These are phyloP conservation scores for Spatulosminthurus flaviceps DNA, from an alignment of 2,888 invertebrate genomes.

Conservation along the genomic window DNA sequence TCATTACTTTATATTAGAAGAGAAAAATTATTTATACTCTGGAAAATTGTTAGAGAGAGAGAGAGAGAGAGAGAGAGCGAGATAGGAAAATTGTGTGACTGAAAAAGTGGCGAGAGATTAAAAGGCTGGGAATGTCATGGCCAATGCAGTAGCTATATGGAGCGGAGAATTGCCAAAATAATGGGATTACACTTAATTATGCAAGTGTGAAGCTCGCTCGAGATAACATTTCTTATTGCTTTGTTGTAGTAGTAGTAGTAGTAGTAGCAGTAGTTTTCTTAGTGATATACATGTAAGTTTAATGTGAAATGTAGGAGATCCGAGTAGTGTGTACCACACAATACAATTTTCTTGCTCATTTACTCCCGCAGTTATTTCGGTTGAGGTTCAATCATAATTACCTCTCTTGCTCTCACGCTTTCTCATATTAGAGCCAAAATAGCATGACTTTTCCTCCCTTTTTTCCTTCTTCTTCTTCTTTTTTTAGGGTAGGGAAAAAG, in stretches of 20 bases:
- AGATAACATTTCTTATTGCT: neutral
- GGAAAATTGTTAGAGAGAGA: neutral
- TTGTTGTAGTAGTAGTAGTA: too few species aligned
- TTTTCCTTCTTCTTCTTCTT: neutral
- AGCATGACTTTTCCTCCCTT: neutral
- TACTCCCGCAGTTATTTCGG: constrained; percentile 2
- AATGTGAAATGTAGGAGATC: neutral
- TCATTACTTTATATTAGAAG: too few species aligned
- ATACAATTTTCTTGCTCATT: constrained; percentile 18
- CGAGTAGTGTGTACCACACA: neutral
- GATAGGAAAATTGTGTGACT: neutral
- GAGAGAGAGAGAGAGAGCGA: neutral
- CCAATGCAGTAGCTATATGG: constrained; percentile 32
- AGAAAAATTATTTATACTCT: too few species aligned
- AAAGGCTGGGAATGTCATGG: constrained; percentile 5
- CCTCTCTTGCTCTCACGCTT: neutral
- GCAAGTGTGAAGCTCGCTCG: constrained; percentile 48
- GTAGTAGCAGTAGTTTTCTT: too few species aligned
- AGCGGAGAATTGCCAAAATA: constrained; percentile 46
- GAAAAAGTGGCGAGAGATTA: neutral
- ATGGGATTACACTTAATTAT: constrained; percentile 57
- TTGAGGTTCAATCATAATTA: constrained; percentile 14
- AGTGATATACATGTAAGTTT: too few species aligned
- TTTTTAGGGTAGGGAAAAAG: too few species aligned
- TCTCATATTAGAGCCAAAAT: neutral